Evolutionary conservation across 1,140 invertebrate genomes (phyloP), one percentile per base, ranked within the genome.

Genomic region (Trichonephila clavata): DNA sequence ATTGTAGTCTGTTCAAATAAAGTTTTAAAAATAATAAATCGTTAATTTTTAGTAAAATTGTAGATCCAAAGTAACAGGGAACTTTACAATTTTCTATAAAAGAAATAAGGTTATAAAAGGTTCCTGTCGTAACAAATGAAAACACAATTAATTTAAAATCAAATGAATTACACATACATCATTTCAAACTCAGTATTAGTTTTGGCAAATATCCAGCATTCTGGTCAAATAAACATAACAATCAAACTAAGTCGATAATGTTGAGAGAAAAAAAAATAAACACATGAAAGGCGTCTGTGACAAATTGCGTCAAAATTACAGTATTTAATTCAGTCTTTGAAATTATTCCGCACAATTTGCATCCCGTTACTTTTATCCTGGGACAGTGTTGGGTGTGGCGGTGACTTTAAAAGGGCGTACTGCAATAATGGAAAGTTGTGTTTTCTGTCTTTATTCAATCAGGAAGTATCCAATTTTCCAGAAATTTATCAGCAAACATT

Each of bases 331-430:
- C 43, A 83, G 50, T n/a, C 21, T 83, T 88, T 88, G 32, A 61
- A 63, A 63, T 32, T 60, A 71, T 39, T 57, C 24, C 20, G 32
- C 43, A 43, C 20, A 68, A 14, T 88, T 88, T 88, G 39, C 86
- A 27, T 88, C 68, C 24, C 50, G 32, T 68, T 77, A 77, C 27
- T 77, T 39, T 65, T 39, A 39, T 63, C 84, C 86, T 63, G 50
- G 27, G 86, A 39, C 32, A 24, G 61, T 27, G 18, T 68, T 68
- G 86, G 86, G 86, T 71, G 86, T 68, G 86, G 86, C 43, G 39
- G 86, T 68, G 43, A 88, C 86, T 88, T 88, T 10, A 39, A 39
- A 88, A 61, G 86, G 86, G 86, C 61, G 63, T 63, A 18, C 18
- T 20, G 6, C 20, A 20, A 7, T 86, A 27, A 18, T 14, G 43